Evolutionary conservation across 2,888 invertebrate species (phyloP).

Genomic region (Candidula unifasciata): DNA sequence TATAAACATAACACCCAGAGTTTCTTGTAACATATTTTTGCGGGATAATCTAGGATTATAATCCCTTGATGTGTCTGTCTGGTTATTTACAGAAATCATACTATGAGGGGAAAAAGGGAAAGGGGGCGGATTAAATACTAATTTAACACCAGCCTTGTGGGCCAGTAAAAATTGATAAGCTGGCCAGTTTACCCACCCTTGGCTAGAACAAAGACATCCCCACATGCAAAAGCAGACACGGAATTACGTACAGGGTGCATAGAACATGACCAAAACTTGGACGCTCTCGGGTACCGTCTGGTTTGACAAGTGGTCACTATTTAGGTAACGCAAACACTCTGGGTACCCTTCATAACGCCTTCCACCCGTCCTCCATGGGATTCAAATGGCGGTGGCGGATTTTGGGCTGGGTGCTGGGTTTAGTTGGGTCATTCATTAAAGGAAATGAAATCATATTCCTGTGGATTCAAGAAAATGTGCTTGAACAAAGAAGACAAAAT

Average conservation of each 20-base stretch:
- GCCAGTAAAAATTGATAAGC: background rate
- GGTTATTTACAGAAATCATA: too few relatives aligned
- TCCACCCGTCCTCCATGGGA: slow-evolving; percentile 79
- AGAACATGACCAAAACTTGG: slow-evolving; percentile 78
- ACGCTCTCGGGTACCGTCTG: slow-evolving; percentile 80
- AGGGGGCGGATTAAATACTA: background rate
- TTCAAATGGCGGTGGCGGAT: slow-evolving; percentile 65
- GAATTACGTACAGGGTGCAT: slow-evolving; percentile 77
- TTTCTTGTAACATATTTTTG: too few relatives aligned
- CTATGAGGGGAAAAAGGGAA: too few relatives aligned
- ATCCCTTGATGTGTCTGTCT: too few relatives aligned
- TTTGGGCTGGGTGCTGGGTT: slow-evolving; percentile 78
- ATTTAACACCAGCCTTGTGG: too few relatives aligned
- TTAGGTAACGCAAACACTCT: slow-evolving; percentile 86
- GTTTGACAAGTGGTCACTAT: slow-evolving; percentile 81
- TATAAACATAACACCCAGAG: too few relatives aligned
- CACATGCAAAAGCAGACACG: background rate
- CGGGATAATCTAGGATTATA: too few relatives aligned
- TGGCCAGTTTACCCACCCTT: too few relatives aligned
- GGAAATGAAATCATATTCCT: slow-evolving; percentile 84
- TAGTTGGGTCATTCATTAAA: slow-evolving; percentile 81
- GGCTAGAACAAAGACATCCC: too few relatives aligned
- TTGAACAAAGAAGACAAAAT: too few relatives aligned
- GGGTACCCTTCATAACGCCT: slow-evolving; percentile 78
- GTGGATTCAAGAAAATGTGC: slow-evolving; percentile 53